Conservation (phyloP, 2,113 vertebrate genomes). For the Ceyx melanurus region DNA sequence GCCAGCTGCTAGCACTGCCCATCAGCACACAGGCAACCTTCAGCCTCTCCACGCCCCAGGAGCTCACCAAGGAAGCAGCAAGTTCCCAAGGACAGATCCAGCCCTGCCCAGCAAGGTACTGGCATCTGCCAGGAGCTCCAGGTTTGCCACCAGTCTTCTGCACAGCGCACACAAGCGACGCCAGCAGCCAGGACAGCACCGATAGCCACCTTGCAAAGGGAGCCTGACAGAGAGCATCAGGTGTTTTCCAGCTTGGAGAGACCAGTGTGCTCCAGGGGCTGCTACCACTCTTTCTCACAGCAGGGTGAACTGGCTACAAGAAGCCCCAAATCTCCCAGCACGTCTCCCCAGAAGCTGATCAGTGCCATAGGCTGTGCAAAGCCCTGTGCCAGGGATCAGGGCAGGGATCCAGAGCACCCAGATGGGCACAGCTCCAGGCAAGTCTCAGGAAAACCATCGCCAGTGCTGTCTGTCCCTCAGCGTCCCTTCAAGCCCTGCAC, state of each 20-base stretch:
- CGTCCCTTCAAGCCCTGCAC: background rate
- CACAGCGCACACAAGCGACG: accelerated
- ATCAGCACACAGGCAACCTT: accelerated
- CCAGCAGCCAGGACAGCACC: background rate
- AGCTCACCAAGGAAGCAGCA: background rate
- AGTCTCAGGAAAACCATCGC: background rate
- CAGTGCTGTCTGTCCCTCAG: background rate
- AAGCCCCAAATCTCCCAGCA: background rate
- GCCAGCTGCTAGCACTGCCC: background rate
- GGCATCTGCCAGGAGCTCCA: background rate
- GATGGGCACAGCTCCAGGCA: background rate
- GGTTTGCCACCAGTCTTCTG: background rate
- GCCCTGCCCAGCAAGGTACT: background rate
- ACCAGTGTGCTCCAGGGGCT: background rate
- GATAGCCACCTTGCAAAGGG: background rate
- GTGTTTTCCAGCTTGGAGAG: background rate
- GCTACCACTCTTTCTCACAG: background rate
- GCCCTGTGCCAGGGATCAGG: background rate
- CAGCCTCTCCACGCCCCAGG: background rate
- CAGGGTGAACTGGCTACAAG: background rate
- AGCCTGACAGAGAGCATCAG: background rate
- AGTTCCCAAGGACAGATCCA: background rate
- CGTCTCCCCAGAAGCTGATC: background rate
- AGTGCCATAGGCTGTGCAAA: background rate
- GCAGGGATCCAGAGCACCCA: background rate